Percentiles rank a stretch among this genome's conserved stretches.
Evolutionary conservation across 1,140 invertebrate species (phyloP).

Genomic region (Tetramorium parvispinum): DNA sequence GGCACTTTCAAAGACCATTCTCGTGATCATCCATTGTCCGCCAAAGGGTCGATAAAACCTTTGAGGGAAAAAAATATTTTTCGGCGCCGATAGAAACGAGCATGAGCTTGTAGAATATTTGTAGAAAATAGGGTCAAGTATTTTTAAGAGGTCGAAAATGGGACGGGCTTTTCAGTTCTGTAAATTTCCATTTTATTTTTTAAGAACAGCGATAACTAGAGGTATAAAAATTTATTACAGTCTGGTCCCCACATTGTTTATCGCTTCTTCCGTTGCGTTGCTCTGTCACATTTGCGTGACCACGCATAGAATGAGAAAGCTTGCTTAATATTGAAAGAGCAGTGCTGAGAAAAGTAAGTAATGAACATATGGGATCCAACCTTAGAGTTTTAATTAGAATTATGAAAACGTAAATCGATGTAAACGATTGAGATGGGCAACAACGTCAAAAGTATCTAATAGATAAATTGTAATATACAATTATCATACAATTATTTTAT

Average conservation of each 20-base stretch:
- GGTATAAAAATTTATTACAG: neutral
- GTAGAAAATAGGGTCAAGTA: neutral
- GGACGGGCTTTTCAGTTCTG: neutral
- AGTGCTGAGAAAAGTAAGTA: neutral
- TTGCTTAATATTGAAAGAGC: neutral
- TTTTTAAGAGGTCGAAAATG: neutral
- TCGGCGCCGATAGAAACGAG: neutral
- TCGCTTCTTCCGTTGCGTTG: neutral
- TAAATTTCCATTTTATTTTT: neutral
- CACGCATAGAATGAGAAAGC: neutral
- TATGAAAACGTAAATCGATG: neutral
- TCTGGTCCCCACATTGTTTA: neutral
- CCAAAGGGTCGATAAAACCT: neutral
- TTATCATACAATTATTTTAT: too few relatives aligned
- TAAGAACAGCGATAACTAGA: neutral
- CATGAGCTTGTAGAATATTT: neutral
- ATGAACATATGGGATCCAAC: neutral
- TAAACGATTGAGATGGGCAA: too few relatives aligned
- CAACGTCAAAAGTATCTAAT: neutral
- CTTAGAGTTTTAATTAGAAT: neutral
- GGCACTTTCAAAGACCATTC: neutral
- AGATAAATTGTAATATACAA: neutral
- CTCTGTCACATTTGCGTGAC: neutral
- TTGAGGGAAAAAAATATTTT: neutral
- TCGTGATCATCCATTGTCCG: slow-evolving; percentile 6